These are phyloP conservation scores for Octopus bimaculoides DNA, from an alignment of 1,140 invertebrate genomes.

Conservation along the genomic window DNA sequence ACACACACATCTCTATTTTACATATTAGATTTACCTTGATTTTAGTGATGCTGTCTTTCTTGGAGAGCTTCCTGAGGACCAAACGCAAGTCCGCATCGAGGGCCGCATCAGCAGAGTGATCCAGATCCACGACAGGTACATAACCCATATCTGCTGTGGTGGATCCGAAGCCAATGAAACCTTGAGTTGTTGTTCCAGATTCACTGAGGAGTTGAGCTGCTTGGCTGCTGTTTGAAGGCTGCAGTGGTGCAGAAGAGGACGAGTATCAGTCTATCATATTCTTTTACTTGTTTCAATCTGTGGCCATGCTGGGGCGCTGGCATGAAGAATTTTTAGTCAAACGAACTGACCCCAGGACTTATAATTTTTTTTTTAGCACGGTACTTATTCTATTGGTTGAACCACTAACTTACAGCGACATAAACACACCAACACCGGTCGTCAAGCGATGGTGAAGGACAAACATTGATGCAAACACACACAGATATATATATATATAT, in stretches of 20 bases:
- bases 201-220: slow-evolving; percentile 72
- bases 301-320: too few species aligned
- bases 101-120: slow-evolving; percentile 51
- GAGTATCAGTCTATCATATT: background rate
- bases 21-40: slow-evolving; percentile 65
- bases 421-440: too few species aligned
- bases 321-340: too few species aligned
- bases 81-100: slow-evolving; percentile 58
- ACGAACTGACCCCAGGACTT: too few species aligned
- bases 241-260: background rate
- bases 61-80: slow-evolving; percentile 65
- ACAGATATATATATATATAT: too few species aligned
- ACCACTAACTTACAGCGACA: too few species aligned
- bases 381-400: too few species aligned
- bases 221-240: slow-evolving; percentile 80
- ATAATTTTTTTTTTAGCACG: too few species aligned
- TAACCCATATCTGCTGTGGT: slow-evolving; percentile 58
- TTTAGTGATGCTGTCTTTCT: slow-evolving; percentile 83
- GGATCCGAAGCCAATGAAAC: slow-evolving; percentile 70
- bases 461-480: too few species aligned
- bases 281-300: too few species aligned
- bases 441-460: too few species aligned
- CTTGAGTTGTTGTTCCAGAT: slow-evolving; percentile 40
- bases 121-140: slow-evolving; percentile 60
- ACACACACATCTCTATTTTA: too few species aligned